Evolutionary conservation across 2,888 invertebrate species (phyloP).

Genomic region (Octodonta nipae): DNA sequence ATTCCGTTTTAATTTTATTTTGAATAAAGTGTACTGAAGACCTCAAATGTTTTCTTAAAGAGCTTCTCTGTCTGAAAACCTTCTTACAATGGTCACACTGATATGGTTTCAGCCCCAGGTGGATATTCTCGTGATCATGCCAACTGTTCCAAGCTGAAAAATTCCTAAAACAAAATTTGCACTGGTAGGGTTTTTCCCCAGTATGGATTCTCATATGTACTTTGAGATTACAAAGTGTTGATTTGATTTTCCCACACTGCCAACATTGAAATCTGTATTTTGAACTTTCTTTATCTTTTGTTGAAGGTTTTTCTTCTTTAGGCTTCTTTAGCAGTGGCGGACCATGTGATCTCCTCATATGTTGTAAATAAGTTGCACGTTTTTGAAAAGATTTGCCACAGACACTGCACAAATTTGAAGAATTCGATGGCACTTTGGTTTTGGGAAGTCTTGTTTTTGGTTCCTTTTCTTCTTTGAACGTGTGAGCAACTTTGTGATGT

Average conservation of each 20-base stretch:
- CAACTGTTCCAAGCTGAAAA: conserved; percentile 20
- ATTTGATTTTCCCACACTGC: conserved; percentile 11
- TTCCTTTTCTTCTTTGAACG: conserved; percentile 5
- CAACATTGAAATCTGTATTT: conserved; percentile 9
- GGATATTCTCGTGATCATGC: conserved; percentile 19
- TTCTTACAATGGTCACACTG: conserved; percentile 27
- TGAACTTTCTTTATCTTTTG: conserved; percentile 3
- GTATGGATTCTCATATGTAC: conserved; percentile 21
- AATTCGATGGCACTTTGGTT: conserved; percentile 5
- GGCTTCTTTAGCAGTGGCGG: conserved; percentile 10
- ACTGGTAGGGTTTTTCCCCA: conserved; percentile 23
- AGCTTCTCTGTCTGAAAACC: conserved; percentile 50
- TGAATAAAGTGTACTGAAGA: conserved; percentile 11
- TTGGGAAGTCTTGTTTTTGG: conserved; percentile 3
- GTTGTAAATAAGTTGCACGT: conserved; percentile 9
- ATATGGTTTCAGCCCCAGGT: conserved; percentile 16
- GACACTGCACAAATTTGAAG: conserved; percentile 11
- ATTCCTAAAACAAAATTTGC: conserved; percentile 22
- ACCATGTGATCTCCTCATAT: conserved; percentile 8
- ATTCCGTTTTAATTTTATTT: too few relatives aligned
- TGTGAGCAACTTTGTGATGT: conserved; percentile 6
- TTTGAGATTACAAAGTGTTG: conserved; percentile 17
- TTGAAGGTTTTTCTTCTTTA: conserved; percentile 4
- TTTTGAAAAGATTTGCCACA: conserved; percentile 12
- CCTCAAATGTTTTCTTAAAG: conserved; percentile 11